A percentile compares a stretch with the other conserved stretches of the same genome.
Evolutionary conservation across 2,797 vertebrate species (phyloP).

Genomic region (Macropus fuliginosus): DNA sequence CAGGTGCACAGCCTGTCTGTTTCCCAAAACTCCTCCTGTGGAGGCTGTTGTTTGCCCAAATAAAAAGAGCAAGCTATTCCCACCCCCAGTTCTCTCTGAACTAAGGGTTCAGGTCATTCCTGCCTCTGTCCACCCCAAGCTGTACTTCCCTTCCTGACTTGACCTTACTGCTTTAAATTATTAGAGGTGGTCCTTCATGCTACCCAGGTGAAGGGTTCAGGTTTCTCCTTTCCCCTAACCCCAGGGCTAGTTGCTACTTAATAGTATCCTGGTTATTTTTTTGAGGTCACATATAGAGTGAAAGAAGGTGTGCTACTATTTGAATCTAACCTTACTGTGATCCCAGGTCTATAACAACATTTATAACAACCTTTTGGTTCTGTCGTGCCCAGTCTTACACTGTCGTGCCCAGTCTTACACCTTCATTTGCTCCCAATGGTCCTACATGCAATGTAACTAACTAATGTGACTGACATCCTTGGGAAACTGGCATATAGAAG

Average conservation of each 20-base stretch:
- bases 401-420: background rate
- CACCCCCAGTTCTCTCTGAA: background rate
- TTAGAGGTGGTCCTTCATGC: background rate
- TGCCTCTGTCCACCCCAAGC: background rate
- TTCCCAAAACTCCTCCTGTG: slow-evolving; percentile 50
- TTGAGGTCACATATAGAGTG: background rate
- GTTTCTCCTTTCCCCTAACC: background rate
- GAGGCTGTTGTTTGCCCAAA: slow-evolving; percentile 42
- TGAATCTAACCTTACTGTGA: background rate
- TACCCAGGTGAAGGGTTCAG: background rate
- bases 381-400: background rate
- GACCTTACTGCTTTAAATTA: background rate
- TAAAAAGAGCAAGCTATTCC: background rate
- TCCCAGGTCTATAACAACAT: background rate
- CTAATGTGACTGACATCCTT: accelerated
- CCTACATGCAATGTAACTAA: accelerated
- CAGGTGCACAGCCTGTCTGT: background rate
- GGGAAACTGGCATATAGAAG: background rate
- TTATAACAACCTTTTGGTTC: background rate
- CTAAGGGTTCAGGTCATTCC: background rate
- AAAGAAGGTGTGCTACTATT: background rate
- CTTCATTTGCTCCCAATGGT: background rate
- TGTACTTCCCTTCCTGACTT: background rate
- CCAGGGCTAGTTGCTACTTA: background rate
- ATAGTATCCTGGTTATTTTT: background rate